Percentiles rank a stretch among this genome's conserved stretches.
phyloP scores from a whole-genome alignment of 1,140 invertebrate species.

The Meloidogyne chitwoodi region DNA sequence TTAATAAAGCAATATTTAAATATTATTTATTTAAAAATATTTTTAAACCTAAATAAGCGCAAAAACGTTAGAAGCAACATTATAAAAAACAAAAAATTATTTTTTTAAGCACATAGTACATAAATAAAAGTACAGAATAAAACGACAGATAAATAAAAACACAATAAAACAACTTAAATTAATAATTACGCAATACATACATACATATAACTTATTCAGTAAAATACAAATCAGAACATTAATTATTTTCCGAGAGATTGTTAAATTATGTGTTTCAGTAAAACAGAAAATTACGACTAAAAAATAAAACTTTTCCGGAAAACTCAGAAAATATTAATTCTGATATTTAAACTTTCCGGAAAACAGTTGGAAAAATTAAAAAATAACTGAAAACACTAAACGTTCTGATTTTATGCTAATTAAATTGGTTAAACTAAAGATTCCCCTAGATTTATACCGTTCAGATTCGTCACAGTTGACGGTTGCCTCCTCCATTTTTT shows the following conservation, averaged over 20 bases:
- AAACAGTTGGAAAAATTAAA: too few species aligned
- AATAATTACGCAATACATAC: too few species aligned
- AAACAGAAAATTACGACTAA: too few species aligned
- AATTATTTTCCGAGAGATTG: too few species aligned
- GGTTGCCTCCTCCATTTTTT: conserved; percentile 95
- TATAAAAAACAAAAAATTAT: background rate
- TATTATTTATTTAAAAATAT: too few species aligned
- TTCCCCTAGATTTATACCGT: conserved; percentile 69
- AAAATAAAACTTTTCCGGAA: too few species aligned
- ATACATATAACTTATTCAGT: too few species aligned
- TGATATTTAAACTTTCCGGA: background rate
- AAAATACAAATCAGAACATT: too few species aligned
- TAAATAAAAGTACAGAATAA: background rate
- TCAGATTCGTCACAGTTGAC: conserved; percentile 94
- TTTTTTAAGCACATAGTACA: background rate
- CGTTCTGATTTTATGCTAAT: background rate
- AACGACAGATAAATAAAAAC: background rate
- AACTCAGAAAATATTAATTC: background rate
- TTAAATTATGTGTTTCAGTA: too few species aligned
- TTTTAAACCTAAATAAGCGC: too few species aligned
- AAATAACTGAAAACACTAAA: background rate
- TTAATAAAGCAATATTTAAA: too few species aligned
- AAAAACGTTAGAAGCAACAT: background rate
- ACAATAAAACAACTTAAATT: too few species aligned
- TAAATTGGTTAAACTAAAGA: background rate